phyloP scores from a whole-genome alignment of 2,888 invertebrate species.

The Morinoia aosen region DNA sequence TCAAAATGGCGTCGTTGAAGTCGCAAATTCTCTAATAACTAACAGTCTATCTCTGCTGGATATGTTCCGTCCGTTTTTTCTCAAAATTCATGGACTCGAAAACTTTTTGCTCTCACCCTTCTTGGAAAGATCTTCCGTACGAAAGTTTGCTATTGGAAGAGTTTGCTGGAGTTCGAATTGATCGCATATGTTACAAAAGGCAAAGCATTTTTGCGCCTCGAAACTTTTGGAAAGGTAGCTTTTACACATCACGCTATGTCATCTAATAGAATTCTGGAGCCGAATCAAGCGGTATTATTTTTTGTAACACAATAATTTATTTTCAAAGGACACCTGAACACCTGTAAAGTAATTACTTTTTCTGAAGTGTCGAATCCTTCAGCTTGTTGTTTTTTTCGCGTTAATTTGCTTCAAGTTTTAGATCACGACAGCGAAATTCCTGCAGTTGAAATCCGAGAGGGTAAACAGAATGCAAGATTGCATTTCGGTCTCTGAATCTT shows the following conservation, averaged over 20 bases:
- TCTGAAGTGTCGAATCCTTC: background rate
- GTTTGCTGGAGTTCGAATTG: background rate
- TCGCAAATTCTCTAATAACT: conserved; percentile 15
- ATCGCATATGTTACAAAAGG: background rate
- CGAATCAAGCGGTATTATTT: background rate
- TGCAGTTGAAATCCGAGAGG: background rate
- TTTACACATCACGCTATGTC: background rate
- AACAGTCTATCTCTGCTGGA: background rate
- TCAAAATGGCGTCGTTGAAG: background rate
- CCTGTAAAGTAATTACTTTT: background rate
- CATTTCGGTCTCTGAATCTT: background rate
- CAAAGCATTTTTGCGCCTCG: background rate
- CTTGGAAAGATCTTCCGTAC: background rate
- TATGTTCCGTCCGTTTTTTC: background rate
- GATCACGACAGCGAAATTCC: background rate
- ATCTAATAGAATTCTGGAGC: background rate
- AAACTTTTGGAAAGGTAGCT: background rate
- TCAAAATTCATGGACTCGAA: background rate
- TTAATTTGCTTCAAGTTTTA: background rate
- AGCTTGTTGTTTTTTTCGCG: background rate
- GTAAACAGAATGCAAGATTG: background rate
- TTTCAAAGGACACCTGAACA: background rate
- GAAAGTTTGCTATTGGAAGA: conserved; percentile 5
- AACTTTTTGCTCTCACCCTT: background rate
- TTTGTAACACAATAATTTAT: background rate